These are phyloP conservation scores for Oscheius sp. DNA, from an alignment of 1,140 invertebrate species.

Conservation along the genomic window DNA sequence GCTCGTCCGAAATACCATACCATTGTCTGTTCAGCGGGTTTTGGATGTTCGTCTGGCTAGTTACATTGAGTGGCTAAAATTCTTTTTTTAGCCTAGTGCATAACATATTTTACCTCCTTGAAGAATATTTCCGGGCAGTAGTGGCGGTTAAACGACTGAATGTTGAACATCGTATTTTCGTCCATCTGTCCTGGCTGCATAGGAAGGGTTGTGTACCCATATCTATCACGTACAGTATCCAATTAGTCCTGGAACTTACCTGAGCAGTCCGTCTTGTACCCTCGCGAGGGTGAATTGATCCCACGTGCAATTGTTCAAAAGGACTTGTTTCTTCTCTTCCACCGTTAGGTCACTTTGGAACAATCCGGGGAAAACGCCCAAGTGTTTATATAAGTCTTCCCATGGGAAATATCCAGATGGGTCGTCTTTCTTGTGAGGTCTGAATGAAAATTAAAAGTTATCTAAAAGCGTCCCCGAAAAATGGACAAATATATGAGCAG, in stretches of 20 bases:
- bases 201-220: background rate
- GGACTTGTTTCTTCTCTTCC: background rate
- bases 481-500: background rate
- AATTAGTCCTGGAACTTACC: background rate
- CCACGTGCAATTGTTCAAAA: background rate
- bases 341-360: background rate
- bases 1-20: background rate
- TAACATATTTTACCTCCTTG: background rate
- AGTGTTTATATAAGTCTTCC: background rate
- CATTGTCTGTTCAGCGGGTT: background rate
- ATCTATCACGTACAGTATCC: background rate
- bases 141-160: slow-evolving; percentile 5
- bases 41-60: background rate
- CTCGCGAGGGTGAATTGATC: background rate
- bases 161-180: background rate
- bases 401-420: slow-evolving; percentile 4
- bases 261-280: background rate
- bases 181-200: background rate
- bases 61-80: background rate
- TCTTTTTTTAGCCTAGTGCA: background rate
- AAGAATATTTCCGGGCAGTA: slow-evolving; percentile 1
- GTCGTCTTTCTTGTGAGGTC: slow-evolving; percentile 1
- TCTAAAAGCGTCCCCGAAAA: no score
- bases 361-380: background rate
- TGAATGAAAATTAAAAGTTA: slow-evolving; percentile 8